Base-by-base conservation (phyloP, 2,113 vertebrate species). In the Cheirogaleus medius region DNA sequence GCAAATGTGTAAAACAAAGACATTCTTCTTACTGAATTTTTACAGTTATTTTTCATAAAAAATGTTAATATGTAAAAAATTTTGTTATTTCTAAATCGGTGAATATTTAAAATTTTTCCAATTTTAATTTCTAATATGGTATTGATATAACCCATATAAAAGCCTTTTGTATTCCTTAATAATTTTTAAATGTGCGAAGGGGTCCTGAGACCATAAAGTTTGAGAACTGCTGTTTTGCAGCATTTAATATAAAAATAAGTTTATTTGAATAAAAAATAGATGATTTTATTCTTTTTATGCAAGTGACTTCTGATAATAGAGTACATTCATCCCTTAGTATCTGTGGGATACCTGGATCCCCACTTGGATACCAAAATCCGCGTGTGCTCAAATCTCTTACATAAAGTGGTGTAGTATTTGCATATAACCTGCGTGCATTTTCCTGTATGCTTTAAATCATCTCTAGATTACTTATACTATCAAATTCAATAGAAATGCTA, bases 241-340 rank as follows among this genome's bases (percentile, higher is more conserved):
- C 93, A 85, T 78, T 90, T 88, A 77, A 73, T 84, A 23, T 44
- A 42, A 95, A 95, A 89, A 42, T 80, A 44, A 18, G 11, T 95
- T 89, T 87, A 10, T 58, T 96, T 91, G 44, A 82, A 60, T 80
- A 60, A 76, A 91, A 95, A 58, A 42, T 82, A 34, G 58, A 6
- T 92, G 15, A 71, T 91, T 90, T 87, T 86, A 34, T 69, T 97
- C 21, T 73, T 64, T 66, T 83, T 73, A 68, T 80, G 60, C 37
- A 82, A 27, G 44, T 91, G 8, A 54, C 29, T 90, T 94, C 54
- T 90, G 47, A 54, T 32, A 77, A 88, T 27, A 54, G 68, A 34
- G 54, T 77, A 8, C 11, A 52, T 1, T 84, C 27, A 8, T 76
- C 42, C 73, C 73, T 74, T 25, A 44, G 73, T 47, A 76, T 76